These are phyloP conservation scores for Amorpha juglandis DNA, from an alignment of 2,888 invertebrate species.

Conservation along the genomic window DNA sequence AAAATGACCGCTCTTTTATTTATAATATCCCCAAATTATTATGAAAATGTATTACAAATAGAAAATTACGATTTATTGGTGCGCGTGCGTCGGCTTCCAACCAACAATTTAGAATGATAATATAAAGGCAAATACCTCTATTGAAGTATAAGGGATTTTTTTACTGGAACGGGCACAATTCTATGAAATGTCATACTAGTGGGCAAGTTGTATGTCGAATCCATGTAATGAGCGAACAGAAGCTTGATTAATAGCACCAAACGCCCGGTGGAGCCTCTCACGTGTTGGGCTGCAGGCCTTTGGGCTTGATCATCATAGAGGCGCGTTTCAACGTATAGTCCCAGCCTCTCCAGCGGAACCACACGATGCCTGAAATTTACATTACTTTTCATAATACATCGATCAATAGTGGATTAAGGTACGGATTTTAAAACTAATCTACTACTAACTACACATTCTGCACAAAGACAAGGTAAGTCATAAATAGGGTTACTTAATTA, in stretches of 20 bases:
- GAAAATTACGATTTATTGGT: neutral
- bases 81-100: constrained; percentile 12
- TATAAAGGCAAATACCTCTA: too few species aligned
- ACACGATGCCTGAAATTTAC: constrained; percentile 93
- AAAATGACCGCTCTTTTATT: constrained; percentile 1
- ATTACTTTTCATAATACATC: too few species aligned
- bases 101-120: neutral
- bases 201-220: constrained; percentile 48
- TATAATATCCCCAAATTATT: neutral
- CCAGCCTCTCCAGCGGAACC: constrained; percentile 98
- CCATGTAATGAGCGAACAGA: constrained; percentile 75
- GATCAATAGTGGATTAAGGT: too few species aligned
- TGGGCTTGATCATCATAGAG: constrained; percentile 96
- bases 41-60: neutral
- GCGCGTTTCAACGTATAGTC: constrained; percentile 95
- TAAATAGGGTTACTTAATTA: too few species aligned
- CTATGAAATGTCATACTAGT: neutral
- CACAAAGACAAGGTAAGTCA: too few species aligned
- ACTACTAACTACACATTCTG: too few species aligned
- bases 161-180: neutral
- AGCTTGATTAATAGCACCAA: constrained; percentile 54
- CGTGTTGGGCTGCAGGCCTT: constrained; percentile 84
- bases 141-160: neutral
- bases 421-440: too few species aligned
- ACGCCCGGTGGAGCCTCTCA: constrained; percentile 50